These are phyloP conservation scores for Plectrocnemia conspersa DNA, from an alignment of 1,140 invertebrate species.

Conservation along the genomic window DNA sequence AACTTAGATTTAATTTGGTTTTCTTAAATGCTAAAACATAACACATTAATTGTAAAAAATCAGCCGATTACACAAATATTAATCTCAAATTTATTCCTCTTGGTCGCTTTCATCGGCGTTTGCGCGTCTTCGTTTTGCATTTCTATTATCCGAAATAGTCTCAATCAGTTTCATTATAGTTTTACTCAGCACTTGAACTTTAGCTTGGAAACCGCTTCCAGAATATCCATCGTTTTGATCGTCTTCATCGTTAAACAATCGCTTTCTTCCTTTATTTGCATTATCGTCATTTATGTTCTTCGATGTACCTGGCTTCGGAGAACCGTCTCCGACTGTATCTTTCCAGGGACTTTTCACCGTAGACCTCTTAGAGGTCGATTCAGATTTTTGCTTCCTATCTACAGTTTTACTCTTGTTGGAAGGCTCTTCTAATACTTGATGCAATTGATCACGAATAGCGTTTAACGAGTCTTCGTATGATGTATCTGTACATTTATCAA, in stretches of 20 bases:
- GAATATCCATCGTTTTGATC: background rate
- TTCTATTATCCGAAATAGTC: background rate
- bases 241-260: background rate
- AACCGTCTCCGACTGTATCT: background rate
- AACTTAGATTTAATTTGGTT: too few species aligned
- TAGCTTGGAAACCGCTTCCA: slow-evolving; percentile 3
- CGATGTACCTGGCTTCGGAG: slow-evolving; percentile 5
- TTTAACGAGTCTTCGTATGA: too few species aligned
- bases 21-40: too few species aligned
- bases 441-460: too few species aligned
- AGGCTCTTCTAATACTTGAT: too few species aligned
- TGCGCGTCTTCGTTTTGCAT: slow-evolving; percentile 1
- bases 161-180: slow-evolving; percentile 8
- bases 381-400: too few species aligned
- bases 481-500: too few species aligned
- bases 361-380: too few species aligned
- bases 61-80: too few species aligned
- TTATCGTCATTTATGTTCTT: background rate
- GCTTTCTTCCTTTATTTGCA: slow-evolving; percentile 4
- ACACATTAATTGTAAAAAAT: too few species aligned
- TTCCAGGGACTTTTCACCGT: too few species aligned
- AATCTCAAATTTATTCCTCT: background rate
- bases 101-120: background rate
- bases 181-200: slow-evolving; percentile 7
- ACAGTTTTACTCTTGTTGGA: too few species aligned